Base-by-base conservation (phyloP, 2,113 vertebrate species). In the Charina bottae region DNA sequence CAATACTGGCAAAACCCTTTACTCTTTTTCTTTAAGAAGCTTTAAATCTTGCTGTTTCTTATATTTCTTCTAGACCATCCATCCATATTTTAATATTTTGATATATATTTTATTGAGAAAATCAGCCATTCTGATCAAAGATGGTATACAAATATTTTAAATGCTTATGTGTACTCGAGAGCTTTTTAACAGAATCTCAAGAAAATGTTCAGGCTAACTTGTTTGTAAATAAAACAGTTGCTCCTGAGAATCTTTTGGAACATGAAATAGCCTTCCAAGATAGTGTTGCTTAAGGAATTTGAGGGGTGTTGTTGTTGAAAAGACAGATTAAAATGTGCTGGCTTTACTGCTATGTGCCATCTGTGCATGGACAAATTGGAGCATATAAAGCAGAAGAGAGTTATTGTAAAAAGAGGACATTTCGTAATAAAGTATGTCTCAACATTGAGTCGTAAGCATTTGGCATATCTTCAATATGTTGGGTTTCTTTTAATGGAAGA, bases 321-420 rank as follows among this genome's bases (percentile, higher is more conserved):
- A 91, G 60, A 83, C 54, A 24, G 89, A 88, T 86, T 37, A 85
- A 1, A 62, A 92, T 56, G 54, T 55, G 8, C 0, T 0, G 33
- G 13, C 59, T 55, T 23, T 93, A 13, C 42, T 85, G 1, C 42
- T 64, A 1, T 89, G 68, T 54, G 60, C 88, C 88, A 49, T 92
- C 84, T 1, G 0, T 2, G 0, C 0, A 0, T 92, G 4, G 56
- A 3, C 64, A 62, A 91, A 83, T 28, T 94, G 23, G 0, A 64
- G 58, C 26, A 19, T 89, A 21, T 42, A 85, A 93, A 83, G 85
- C 91, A 72, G 9, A 0, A 0, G 17, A 33, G 0, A 8, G 28
- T 92, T 89, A 89, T 6, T 64, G 78, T 89, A 92, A 89, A 84
- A 59, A 68, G 89, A 19, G 53, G 58, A 92, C 88, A 92, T 85